Evolutionary conservation across 2,113 vertebrate genomes (phyloP), one percentile per base, ranked within the genome.

Genomic region (Nanger granti): DNA sequence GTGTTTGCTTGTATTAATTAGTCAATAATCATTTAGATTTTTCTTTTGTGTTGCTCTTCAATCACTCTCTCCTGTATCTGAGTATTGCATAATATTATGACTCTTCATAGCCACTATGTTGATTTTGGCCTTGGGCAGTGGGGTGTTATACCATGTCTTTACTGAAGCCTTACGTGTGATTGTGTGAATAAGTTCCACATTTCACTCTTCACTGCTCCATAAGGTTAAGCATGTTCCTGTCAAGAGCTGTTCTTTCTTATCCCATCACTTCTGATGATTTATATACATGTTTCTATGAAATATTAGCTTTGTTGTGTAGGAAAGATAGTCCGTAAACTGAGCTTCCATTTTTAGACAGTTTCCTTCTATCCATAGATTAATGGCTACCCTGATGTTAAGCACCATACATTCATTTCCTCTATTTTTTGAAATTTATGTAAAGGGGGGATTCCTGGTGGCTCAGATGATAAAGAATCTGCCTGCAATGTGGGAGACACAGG

Each of bases 401-500:
- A 73, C 3, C 44, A 73, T 34, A 31, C 13, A 60, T 62, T 29
- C 54, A 60, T 91, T n/a, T 55, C 54, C 41, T 10, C 14, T 29
- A 8, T 15, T 62, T 95, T 95, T 54, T 87, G 28, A 80, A 87
- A 37, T 82, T 52, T 66, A 37, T 8, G 20, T 57, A 22, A 88
- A 87, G 24, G 4, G 6, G 73, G 24, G 1, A 41, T 73, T 73
- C 20, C n/a, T 12, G 10, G 20, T 41, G n/a, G 24, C 37, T 44
- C 12, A 44, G 22, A n/a, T 79, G n/a, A 28, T 79, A 44, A 79
- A 44, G 37, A 79, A 79, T 44, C 12, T 1, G 3, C 37, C 73
- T 79, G 37, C 24, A 44, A 28, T 0, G 0, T 79, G 37, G 22
- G 22, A 76, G 5, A 44, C 24, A 2, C 73, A 44, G 24, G 24